Conservation (phyloP, 2,888 invertebrate species). For the Brachypalpus laphriformis region DNA sequence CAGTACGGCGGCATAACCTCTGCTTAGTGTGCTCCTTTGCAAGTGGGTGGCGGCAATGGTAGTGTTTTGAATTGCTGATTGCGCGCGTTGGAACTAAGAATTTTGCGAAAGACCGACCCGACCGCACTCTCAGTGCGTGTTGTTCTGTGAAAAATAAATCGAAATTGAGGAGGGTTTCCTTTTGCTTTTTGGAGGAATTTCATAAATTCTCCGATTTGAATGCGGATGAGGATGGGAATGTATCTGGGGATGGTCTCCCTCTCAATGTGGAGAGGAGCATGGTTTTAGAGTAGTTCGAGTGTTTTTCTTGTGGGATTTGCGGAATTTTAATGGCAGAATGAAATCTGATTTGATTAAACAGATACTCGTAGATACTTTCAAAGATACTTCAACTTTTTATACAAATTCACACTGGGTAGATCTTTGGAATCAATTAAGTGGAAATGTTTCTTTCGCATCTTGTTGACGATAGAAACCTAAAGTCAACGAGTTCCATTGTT, state of each 20-base stretch:
- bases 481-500: too few species aligned
- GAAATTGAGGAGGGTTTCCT: not conserved
- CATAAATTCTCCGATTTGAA: not conserved
- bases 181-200: not conserved
- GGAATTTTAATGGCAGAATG: not conserved
- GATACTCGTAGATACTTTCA: not conserved
- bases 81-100: conserved; percentile 7
- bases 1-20: not conserved
- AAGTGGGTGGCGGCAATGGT: not conserved
- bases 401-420: not conserved
- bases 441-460: not conserved
- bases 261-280: too few species aligned
- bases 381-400: too few species aligned
- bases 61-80: conserved; percentile 55
- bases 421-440: not conserved
- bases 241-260: not conserved
- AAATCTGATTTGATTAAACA: not conserved
- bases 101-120: not conserved
- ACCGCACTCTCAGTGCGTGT: not conserved
- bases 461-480: not conserved
- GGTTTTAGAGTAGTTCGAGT: not conserved
- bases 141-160: not conserved
- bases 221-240: not conserved
- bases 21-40: not conserved
- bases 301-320: not conserved